These are phyloP conservation scores for Cryptoblepharus egeriae DNA, from an alignment of 2,797 vertebrate genomes.

Conservation along the genomic window DNA sequence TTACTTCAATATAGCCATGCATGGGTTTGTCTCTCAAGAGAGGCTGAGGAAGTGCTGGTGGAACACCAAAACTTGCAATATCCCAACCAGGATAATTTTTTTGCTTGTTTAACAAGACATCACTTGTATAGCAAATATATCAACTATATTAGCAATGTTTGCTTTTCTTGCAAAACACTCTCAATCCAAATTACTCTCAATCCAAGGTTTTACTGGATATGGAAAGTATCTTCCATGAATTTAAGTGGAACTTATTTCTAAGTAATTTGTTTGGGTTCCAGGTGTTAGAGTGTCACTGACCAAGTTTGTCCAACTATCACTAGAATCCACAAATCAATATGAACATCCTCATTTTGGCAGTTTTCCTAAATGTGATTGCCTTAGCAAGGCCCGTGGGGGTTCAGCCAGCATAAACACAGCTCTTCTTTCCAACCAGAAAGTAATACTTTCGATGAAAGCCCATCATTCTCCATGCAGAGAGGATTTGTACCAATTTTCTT, in stretches of 20 bases:
- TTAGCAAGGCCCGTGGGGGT: slow-evolving; percentile 19
- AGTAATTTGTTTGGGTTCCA: slow-evolving; percentile 36
- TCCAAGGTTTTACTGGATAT: no score
- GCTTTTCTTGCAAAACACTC: no score
- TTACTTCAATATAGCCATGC: no score
- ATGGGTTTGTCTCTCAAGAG: no score
- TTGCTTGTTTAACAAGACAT: no score
- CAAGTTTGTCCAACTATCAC: slow-evolving; percentile 32
- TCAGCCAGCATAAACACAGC: slow-evolving; percentile 28
- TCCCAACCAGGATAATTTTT: no score
- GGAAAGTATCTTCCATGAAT: slow-evolving; percentile 3
- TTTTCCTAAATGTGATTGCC: slow-evolving; percentile 23
- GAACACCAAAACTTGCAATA: no score
- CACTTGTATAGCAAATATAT: no score
- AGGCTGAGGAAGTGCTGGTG: no score
- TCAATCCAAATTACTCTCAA: no score
- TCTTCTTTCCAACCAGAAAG: slow-evolving; percentile 16
- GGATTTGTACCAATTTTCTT: background rate
- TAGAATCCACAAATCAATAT: slow-evolving; percentile 37
- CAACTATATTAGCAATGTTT: no score
- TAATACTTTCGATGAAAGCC: slow-evolving; percentile 50
- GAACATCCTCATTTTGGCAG: slow-evolving; percentile 43
- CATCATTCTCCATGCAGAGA: background rate
- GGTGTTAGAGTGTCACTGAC: slow-evolving; percentile 29
- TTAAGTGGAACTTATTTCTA: slow-evolving; percentile 12